Conservation (phyloP, 2,113 vertebrate genomes). For the Dinomys branickii region DNA sequence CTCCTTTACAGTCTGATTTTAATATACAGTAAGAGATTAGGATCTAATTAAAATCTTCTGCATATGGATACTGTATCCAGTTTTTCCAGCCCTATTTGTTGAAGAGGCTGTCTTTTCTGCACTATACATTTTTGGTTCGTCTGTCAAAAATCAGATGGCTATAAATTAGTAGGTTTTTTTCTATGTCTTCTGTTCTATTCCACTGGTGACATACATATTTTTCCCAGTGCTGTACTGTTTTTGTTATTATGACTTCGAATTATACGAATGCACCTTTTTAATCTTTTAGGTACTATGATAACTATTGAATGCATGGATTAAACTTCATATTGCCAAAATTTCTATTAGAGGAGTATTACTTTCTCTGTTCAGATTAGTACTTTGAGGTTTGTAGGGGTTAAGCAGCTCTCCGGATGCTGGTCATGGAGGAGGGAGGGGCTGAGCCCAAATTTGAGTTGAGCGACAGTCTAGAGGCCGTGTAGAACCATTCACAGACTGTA, state of each 20-base stretch:
- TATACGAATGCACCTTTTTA: neutral
- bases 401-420: neutral
- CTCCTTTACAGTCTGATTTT: neutral
- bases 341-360: neutral
- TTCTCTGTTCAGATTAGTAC: neutral
- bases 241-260: neutral
- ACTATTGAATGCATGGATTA: neutral
- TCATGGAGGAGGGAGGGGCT: neutral
- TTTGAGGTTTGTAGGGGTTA: neutral
- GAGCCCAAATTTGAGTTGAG: neutral
- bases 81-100: neutral
- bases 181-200: neutral
- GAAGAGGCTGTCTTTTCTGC: neutral
- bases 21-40: neutral
- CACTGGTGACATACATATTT: neutral
- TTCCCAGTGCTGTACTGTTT: neutral
- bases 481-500: neutral
- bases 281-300: neutral
- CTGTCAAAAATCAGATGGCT: neutral
- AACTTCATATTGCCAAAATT: neutral
- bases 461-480: neutral
- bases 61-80: neutral
- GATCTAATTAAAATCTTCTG: neutral
- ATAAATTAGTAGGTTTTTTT: neutral
- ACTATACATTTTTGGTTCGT: neutral